phyloP scores from a whole-genome alignment of 2,113 vertebrate species.

The Strigops habroptila region DNA sequence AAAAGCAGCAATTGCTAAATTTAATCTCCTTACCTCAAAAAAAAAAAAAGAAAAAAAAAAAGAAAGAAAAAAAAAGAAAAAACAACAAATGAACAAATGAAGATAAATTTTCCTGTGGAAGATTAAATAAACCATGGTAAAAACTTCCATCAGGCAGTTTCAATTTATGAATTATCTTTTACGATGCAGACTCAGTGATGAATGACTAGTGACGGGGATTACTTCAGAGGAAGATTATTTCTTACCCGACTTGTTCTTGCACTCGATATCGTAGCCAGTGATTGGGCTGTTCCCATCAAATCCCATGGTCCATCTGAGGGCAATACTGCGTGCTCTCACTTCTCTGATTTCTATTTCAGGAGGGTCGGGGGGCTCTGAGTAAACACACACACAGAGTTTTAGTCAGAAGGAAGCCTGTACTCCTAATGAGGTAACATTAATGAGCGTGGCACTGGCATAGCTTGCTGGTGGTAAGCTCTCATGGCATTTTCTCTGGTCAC shows the following conservation, averaged over 20 bases:
- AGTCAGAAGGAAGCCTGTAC: neutral
- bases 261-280: slow-evolving; percentile 97
- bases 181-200: neutral
- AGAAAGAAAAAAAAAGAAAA: neutral
- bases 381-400: neutral
- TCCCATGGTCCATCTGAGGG: slow-evolving; percentile 97
- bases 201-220: accelerated
- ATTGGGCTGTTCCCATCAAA: slow-evolving; percentile 98
- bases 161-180: neutral
- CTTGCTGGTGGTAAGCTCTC: neutral
- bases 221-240: neutral
- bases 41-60: neutral
- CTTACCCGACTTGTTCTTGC: slow-evolving; percentile 98
- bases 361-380: slow-evolving; percentile 90
- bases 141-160: neutral
- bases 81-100: neutral
- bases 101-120: neutral
- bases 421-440: accelerated
- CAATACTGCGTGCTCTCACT: slow-evolving; percentile 93
- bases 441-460: neutral
- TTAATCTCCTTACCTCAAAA: accelerated
- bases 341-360: slow-evolving; percentile 96
- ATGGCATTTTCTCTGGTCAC: neutral
- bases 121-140: neutral
- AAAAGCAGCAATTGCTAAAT: neutral